Evolutionary conservation across 2,113 vertebrate genomes (phyloP).

Genomic region (Elanoides forficatus): DNA sequence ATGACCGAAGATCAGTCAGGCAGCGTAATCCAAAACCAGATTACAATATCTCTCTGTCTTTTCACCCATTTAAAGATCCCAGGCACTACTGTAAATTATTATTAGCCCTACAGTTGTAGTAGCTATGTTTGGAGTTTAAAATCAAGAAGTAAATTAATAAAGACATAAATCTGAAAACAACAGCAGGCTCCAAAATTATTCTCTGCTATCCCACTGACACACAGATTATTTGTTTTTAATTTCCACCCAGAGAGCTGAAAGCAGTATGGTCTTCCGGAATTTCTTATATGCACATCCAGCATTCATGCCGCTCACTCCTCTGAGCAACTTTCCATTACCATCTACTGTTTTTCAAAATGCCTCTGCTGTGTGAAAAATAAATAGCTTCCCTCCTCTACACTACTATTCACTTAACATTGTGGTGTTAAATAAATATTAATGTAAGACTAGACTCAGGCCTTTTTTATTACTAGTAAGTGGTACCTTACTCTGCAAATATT

Average conservation of each 20-base stretch:
- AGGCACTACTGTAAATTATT: not conserved
- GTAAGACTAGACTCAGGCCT: not conserved
- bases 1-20: not conserved
- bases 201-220: not conserved
- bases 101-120: not conserved
- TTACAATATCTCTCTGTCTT: not conserved
- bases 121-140: constrained; percentile 3
- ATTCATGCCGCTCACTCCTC: not conserved
- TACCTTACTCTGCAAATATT: constrained; percentile 41
- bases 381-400: constrained; percentile 18
- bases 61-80: not conserved
- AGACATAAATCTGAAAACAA: constrained; percentile 23
- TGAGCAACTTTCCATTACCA: not conserved
- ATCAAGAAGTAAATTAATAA: constrained; percentile 18
- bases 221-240: constrained; percentile 37
- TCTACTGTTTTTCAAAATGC: constrained; percentile 36
- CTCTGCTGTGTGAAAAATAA: constrained; percentile 51
- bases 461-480: not conserved
- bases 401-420: not conserved
- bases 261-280: not conserved
- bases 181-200: constrained; percentile 10
- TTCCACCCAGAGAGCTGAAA: constrained; percentile 10
- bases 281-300: not conserved
- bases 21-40: not conserved
- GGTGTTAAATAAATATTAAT: constrained; percentile 52